A percentile compares a stretch with the other conserved stretches of the same genome.
Conservation (phyloP, 2,797 vertebrate genomes). For the Meda fulgida region DNA sequence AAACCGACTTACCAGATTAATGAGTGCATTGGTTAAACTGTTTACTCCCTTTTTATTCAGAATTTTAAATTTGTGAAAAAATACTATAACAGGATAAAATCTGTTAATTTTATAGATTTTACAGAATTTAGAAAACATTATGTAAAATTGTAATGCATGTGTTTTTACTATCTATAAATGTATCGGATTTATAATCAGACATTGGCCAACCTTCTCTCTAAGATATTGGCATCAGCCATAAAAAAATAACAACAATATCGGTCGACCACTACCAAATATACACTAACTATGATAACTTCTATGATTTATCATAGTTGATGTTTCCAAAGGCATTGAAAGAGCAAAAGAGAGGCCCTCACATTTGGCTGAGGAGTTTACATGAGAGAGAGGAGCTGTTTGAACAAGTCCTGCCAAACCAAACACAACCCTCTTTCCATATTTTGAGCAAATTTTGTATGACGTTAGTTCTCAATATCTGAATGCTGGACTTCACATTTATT, state of each 20-base stretch:
- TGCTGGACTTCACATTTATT: not conserved
- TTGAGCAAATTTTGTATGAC: slow-evolving; percentile 14
- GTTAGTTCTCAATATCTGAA: not conserved
- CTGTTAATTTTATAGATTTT: too few species aligned
- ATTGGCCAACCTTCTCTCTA: too few species aligned
- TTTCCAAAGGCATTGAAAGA: not conserved
- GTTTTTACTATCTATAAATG: too few species aligned
- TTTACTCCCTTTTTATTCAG: not conserved
- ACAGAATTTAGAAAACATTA: too few species aligned
- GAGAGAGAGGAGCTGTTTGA: slow-evolving; percentile 38
- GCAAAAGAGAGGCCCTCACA: slow-evolving; percentile 44
- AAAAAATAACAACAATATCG: not conserved
- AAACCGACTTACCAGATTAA: not conserved
- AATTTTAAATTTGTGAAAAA: too few species aligned
- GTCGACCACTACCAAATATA: not conserved
- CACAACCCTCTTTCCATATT: slow-evolving; percentile 33
- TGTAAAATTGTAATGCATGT: too few species aligned
- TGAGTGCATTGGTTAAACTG: not conserved
- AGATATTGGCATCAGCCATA: not conserved
- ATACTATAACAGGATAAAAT: too few species aligned
- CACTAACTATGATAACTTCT: not conserved
- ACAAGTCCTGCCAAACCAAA: slow-evolving; percentile 19
- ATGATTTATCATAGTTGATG: not conserved
- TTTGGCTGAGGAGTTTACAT: slow-evolving; percentile 55
- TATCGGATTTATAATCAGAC: too few species aligned